Evolutionary conservation across 2,888 invertebrate genomes (phyloP).

Genomic region (Podotricha telesiphe): DNA sequence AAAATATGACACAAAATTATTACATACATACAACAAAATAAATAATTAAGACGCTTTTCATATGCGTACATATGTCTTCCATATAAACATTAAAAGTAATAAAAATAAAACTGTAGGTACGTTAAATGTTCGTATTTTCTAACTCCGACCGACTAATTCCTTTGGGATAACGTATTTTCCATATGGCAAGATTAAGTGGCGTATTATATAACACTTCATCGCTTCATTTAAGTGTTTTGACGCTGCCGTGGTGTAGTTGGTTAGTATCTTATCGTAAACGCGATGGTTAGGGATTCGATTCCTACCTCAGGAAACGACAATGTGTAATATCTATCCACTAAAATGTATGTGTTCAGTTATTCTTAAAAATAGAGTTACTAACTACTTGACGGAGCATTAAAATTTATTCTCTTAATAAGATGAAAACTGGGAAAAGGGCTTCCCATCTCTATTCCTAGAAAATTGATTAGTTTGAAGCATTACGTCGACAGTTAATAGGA

Average conservation of each 20-base stretch:
- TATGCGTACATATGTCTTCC: too few relatives aligned
- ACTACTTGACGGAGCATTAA: too few relatives aligned
- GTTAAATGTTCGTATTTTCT: background rate
- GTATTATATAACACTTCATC: background rate
- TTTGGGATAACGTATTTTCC: slow-evolving; percentile 6
- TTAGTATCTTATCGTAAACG: background rate
- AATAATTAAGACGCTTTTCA: too few relatives aligned
- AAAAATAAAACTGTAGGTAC: background rate
- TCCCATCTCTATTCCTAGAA: background rate
- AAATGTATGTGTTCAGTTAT: too few relatives aligned
- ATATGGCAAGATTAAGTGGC: background rate
- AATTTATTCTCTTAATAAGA: background rate
- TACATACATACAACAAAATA: too few relatives aligned
- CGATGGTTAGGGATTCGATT: background rate
- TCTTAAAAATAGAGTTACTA: too few relatives aligned
- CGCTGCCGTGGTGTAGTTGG: too few relatives aligned
- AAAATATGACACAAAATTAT: too few relatives aligned
- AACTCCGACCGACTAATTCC: slow-evolving; percentile 16
- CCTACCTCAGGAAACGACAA: background rate
- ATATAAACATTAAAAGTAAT: too few relatives aligned
- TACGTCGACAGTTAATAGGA: background rate
- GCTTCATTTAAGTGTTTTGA: background rate
- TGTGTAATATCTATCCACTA: too few relatives aligned
- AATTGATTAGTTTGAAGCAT: slow-evolving; percentile 11
- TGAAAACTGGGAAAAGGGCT: slow-evolving; percentile 1